Conservation (phyloP, 1,140 invertebrate species). For the Agrilus planipennis region DNA sequence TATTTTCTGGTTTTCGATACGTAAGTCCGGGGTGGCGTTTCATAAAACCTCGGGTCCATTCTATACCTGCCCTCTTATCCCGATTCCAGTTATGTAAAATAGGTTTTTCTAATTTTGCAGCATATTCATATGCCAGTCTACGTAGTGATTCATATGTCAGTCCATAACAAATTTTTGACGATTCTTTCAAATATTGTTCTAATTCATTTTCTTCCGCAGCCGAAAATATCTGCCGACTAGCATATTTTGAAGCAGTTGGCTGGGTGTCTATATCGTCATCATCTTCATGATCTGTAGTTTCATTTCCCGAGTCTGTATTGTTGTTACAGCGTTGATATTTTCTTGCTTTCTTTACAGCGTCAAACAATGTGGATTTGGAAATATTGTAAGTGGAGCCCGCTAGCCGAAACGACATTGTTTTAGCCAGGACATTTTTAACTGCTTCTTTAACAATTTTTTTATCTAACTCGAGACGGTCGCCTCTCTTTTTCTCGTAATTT, state of each 20-base stretch:
- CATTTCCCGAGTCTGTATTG: not conserved
- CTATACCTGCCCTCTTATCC: conserved; percentile 24
- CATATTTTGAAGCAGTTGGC: conserved; percentile 3
- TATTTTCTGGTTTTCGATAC: conserved; percentile 27
- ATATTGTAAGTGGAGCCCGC: not conserved
- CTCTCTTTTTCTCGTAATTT: not conserved
- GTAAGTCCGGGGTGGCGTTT: conserved; percentile 27
- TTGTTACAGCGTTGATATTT: not conserved
- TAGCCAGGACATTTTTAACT: not conserved
- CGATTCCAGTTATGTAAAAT: conserved; percentile 26
- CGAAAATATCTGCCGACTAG: conserved; percentile 11
- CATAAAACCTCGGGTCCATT: conserved; percentile 30
- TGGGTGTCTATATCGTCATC: not conserved
- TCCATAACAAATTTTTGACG: conserved; percentile 19
- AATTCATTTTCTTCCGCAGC: conserved; percentile 14
- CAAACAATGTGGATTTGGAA: not conserved
- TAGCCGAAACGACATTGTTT: not conserved
- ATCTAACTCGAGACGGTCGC: not conserved
- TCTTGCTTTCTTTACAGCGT: not conserved
- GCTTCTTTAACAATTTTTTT: not conserved
- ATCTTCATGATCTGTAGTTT: not conserved
- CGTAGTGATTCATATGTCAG: too few relatives aligned
- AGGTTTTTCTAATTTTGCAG: conserved; percentile 13
- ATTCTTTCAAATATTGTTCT: conserved; percentile 15
- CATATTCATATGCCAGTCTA: conserved; percentile 22